phyloP scores from a whole-genome alignment of 2,888 invertebrate genomes.

The Pycnomerus fuliginosus region DNA sequence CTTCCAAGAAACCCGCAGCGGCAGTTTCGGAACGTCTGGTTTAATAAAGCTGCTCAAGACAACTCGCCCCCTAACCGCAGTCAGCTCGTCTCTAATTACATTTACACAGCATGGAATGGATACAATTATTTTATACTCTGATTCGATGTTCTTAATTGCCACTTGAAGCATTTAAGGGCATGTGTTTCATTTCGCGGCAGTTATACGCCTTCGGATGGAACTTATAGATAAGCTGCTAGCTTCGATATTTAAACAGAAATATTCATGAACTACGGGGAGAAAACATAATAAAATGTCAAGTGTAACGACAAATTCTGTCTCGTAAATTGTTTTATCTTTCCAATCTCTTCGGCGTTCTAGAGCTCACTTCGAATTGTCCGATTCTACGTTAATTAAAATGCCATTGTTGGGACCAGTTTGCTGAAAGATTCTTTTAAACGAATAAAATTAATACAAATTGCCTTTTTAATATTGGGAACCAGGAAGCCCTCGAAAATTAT shows the following conservation, averaged over 20 bases:
- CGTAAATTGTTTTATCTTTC: conserved; percentile 18
- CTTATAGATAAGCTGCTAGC: too few species aligned
- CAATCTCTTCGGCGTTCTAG: conserved; percentile 12
- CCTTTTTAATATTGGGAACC: too few species aligned
- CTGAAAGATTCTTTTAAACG: conserved; percentile 16
- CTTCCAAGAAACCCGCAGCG: too few species aligned
- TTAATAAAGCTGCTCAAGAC: conserved; percentile 39
- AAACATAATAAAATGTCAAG: conserved; percentile 15
- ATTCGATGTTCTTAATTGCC: conserved; percentile 44
- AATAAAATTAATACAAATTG: conserved; percentile 14
- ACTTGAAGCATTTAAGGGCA: conserved; percentile 43
- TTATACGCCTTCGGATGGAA: too few species aligned
- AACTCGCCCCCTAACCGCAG: conserved; percentile 40
- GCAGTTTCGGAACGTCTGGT: conserved; percentile 26
- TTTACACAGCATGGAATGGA: conserved; percentile 46
- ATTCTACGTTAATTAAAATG: conserved; percentile 35
- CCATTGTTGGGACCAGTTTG: conserved; percentile 28
- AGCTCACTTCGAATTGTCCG: conserved; percentile 14
- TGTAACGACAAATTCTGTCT: conserved; percentile 10
- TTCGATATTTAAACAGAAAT: too few species aligned
- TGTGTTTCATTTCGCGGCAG: conserved; percentile 33
- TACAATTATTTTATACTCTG: conserved; percentile 49
- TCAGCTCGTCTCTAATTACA: conserved; percentile 46
- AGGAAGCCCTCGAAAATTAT: too few species aligned
- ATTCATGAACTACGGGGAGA: not conserved